Evolutionary conservation across 2,888 invertebrate genomes (phyloP), one percentile per base, ranked within the genome.

Genomic region (Drosophila nr. perissopoda): DNA sequence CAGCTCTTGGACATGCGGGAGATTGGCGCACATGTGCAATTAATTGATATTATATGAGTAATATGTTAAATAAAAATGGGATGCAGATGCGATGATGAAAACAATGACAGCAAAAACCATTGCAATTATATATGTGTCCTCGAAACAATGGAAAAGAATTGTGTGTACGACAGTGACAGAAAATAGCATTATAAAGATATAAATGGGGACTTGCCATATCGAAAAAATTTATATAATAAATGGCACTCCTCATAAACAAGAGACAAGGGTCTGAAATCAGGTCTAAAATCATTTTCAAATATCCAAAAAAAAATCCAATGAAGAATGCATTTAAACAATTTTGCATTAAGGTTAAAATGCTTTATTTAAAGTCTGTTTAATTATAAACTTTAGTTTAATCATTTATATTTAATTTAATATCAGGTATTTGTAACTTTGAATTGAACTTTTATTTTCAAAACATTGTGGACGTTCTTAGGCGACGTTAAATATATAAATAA

Each of bases 21-120:
- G 54, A 58, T 45, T 38, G 63, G 54, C 58, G 61, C 75, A 72
- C 90, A 88, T 77, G 83, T 90, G 83, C 76, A 83, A 77, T 89
- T 87, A 90, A 87, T 87, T 90, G 84, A 90, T 87, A 81, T 90
- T 88, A 86, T 87, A 86, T 90, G 83, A 81, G 86, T 89, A 79
- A 83, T 89, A 87, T 87, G 90, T 82, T 87, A 82, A 85, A 75
- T 73, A 79, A 73, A 78, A 83, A 84, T 78, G 73, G 73, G 58
- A 67, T 59, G 65, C 69, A 71, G 69, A 87, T 73, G 84, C 66
- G 48, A 29, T 53, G 66, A 63, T 67, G 63, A 62, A 61, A 72
- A 63, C 68, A 80, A 72, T 64, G 66, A 77, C 63, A 57, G 58
- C 59, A 51, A 42, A 71, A 69, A 29, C 68, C 69, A 81, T 65